Conservation (phyloP, 2,113 vertebrate genomes). For the Catagonus wagneri region DNA sequence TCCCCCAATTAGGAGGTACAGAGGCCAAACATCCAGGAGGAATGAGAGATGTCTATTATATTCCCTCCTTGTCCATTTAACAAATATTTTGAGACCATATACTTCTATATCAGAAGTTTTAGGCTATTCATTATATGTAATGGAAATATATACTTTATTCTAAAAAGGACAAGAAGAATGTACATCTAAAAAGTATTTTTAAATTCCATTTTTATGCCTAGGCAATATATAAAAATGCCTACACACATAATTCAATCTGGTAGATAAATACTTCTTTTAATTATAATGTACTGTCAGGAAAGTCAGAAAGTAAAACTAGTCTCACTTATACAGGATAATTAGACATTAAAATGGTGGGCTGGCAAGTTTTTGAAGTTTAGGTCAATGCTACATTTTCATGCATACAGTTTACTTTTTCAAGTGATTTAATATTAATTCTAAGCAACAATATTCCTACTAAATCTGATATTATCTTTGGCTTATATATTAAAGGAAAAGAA, state of each 20-base stretch:
- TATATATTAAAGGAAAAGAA: constrained; percentile 14
- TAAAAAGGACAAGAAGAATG: neutral
- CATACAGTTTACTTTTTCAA: constrained; percentile 10
- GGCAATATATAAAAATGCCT: neutral
- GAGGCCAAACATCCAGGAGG: neutral
- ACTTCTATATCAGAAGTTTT: neutral
- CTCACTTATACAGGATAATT: neutral
- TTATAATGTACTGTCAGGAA: neutral
- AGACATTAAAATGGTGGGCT: neutral
- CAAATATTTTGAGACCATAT: neutral
- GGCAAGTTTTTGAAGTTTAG: constrained; percentile 13
- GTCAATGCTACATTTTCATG: constrained; percentile 42
- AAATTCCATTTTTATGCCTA: neutral
- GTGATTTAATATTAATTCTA: constrained; percentile 23
- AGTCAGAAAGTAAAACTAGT: neutral
- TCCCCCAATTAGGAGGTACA: neutral
- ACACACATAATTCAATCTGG: neutral
- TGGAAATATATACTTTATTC: constrained; percentile 7
- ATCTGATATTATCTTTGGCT: neutral
- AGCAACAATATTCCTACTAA: neutral
- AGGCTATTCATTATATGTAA: neutral
- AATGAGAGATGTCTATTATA: neutral
- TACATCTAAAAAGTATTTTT: constrained; percentile 14
- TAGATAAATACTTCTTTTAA: neutral
- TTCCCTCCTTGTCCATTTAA: neutral